Evolutionary conservation across 1,140 invertebrate genomes (phyloP).

Genomic region (Apocrypta bakeri): DNA sequence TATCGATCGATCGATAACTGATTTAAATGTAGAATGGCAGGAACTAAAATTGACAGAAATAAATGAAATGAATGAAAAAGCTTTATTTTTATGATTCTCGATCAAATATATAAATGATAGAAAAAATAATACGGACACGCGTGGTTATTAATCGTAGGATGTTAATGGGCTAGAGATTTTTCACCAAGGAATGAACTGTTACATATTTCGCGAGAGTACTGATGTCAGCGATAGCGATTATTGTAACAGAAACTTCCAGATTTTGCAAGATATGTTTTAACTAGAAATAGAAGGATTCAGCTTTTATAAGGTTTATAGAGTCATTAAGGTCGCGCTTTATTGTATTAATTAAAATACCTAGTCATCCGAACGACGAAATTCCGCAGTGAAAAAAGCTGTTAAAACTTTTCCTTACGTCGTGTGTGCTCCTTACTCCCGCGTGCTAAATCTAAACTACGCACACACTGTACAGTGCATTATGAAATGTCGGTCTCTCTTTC

Average conservation of each 20-base stretch:
- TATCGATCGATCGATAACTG: too few species aligned
- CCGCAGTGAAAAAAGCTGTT: background rate
- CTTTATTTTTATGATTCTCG: background rate
- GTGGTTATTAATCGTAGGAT: background rate
- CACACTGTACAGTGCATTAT: background rate
- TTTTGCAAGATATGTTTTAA: too few species aligned
- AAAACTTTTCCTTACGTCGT: background rate
- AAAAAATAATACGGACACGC: background rate
- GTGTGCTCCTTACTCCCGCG: too few species aligned
- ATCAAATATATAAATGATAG: background rate
- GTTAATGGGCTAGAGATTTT: background rate
- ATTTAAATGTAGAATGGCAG: too few species aligned
- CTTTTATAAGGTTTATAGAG: background rate
- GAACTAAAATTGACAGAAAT: too few species aligned
- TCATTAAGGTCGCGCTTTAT: too few species aligned
- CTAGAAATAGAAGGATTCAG: background rate
- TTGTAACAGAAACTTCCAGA: too few species aligned
- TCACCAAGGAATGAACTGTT: background rate
- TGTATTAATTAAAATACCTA: background rate
- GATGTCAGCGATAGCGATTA: too few species aligned
- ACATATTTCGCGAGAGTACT: too few species aligned
- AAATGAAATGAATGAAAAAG: background rate
- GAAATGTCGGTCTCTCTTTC: background rate
- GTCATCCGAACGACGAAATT: background rate
- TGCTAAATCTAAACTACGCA: slow-evolving; percentile 5